phyloP scores from a whole-genome alignment of 2,113 vertebrate species.

The Paradisaea rubra region DNA sequence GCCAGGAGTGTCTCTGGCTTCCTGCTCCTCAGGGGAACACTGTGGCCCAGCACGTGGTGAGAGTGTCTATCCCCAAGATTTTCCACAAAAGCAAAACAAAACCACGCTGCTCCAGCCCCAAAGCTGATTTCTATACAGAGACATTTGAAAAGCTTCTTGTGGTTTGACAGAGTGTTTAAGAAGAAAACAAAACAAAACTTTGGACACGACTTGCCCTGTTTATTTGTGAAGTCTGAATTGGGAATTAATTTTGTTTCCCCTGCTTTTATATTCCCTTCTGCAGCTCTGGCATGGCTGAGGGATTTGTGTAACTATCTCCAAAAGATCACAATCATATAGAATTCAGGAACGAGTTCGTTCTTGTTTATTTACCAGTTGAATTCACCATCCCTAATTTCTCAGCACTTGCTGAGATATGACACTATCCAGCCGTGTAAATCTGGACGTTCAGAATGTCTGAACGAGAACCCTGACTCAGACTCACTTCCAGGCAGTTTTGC shows the following conservation, averaged over 20 bases:
- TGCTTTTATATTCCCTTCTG: not conserved
- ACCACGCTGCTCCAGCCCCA: not conserved
- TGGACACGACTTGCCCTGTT: not conserved
- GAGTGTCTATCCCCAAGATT: too few species aligned
- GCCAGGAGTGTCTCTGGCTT: not conserved
- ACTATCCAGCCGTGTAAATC: not conserved
- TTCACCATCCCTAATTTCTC: not conserved
- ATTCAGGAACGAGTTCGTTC: not conserved
- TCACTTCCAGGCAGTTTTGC: slow-evolving; percentile 32
- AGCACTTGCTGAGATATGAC: not conserved
- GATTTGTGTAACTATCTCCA: not conserved
- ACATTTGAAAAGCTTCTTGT: not conserved
- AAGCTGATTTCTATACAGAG: not conserved
- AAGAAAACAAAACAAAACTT: slow-evolving; percentile 8
- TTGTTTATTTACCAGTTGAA: slow-evolving; percentile 6
- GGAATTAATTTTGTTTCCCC: not conserved
- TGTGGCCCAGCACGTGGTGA: accelerated
- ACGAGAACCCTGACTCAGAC: not conserved
- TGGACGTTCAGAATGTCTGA: not conserved
- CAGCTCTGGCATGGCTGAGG: not conserved
- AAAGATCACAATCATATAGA: not conserved
- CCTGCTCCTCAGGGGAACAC: not conserved
- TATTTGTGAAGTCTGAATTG: slow-evolving; percentile 29
- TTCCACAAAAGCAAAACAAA: not conserved
- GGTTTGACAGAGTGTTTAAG: not conserved